These are phyloP conservation scores for Euborellia annulipes DNA, from an alignment of 1,140 invertebrate species.

Conservation along the genomic window DNA sequence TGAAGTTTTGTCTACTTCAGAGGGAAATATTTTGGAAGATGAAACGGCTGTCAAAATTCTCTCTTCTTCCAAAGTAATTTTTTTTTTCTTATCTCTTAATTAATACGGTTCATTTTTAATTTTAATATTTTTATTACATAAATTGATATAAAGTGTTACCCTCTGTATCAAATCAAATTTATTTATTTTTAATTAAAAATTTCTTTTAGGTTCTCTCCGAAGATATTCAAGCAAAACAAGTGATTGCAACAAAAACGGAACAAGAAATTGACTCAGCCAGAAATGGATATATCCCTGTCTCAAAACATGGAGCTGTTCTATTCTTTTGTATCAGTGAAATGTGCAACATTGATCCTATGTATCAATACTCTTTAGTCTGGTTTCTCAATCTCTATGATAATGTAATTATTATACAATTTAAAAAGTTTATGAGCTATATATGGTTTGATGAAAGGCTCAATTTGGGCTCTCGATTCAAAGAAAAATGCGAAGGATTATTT, in stretches of 20 bases:
- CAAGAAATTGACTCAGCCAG: conserved; percentile 68
- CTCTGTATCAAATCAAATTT: too few relatives aligned
- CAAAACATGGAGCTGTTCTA: conserved; percentile 70
- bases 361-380: conserved; percentile 82
- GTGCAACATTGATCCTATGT: conserved; percentile 86
- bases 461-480: too few relatives aligned
- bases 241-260: conserved; percentile 52
- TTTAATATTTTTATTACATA: too few relatives aligned
- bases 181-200: too few relatives aligned
- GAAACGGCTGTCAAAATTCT: conserved; percentile 89
- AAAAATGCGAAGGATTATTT: too few relatives aligned
- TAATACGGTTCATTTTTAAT: too few relatives aligned
- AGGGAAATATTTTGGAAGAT: conserved; percentile 90
- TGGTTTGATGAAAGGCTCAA: too few relatives aligned
- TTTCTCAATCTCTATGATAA: conserved; percentile 76
- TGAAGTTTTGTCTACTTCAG: conserved; percentile 70
- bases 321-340: conserved; percentile 90
- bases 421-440: too few relatives aligned
- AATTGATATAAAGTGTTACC: too few relatives aligned
- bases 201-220: conserved; percentile 54
- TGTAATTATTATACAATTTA: conserved; percentile 28
- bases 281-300: conserved; percentile 69
- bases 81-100: too few relatives aligned
- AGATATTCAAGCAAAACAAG: conserved; percentile 72
- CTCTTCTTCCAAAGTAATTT: conserved; percentile 69